Percentiles rank a stretch among this genome's conserved stretches.
Conservation (phyloP, 2,888 invertebrate species). For the Pteria penguin region DNA sequence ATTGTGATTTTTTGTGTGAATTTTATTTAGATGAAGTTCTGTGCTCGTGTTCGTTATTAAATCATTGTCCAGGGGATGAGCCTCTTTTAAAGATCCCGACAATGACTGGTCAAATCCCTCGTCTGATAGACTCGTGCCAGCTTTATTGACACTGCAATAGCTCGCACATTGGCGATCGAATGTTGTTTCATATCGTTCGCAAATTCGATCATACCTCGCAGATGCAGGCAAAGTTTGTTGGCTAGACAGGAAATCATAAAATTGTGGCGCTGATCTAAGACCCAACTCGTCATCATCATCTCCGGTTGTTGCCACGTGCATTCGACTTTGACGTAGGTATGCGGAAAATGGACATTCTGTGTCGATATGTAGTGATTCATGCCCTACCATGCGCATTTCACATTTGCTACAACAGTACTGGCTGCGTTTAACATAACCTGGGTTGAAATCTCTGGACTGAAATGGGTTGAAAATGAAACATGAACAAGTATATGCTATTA, state of each 20-base stretch:
- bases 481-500: too few relatives aligned
- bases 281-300: too few relatives aligned
- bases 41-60: too few relatives aligned
- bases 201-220: background rate
- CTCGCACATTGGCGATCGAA: too few relatives aligned
- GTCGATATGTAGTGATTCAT: slow-evolving; percentile 43
- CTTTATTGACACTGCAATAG: too few relatives aligned
- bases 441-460: slow-evolving; percentile 53
- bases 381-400: slow-evolving; percentile 48
- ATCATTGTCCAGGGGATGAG: too few relatives aligned
- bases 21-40: too few relatives aligned
- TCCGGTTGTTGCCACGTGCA: background rate
- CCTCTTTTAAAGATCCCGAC: too few relatives aligned
- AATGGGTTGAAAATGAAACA: background rate
- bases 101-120: too few relatives aligned
- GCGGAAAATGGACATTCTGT: slow-evolving; percentile 22
- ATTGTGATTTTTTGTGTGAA: too few relatives aligned
- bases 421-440: slow-evolving; percentile 52
- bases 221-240: background rate
- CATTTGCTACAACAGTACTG: slow-evolving; percentile 54
- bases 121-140: too few relatives aligned
- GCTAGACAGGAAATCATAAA: background rate
- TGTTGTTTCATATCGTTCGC: background rate
- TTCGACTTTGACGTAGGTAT: slow-evolving; percentile 15
- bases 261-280: background rate